These are phyloP conservation scores for Bombus superbus DNA, from an alignment of 1,140 invertebrate genomes.

Conservation along the genomic window DNA sequence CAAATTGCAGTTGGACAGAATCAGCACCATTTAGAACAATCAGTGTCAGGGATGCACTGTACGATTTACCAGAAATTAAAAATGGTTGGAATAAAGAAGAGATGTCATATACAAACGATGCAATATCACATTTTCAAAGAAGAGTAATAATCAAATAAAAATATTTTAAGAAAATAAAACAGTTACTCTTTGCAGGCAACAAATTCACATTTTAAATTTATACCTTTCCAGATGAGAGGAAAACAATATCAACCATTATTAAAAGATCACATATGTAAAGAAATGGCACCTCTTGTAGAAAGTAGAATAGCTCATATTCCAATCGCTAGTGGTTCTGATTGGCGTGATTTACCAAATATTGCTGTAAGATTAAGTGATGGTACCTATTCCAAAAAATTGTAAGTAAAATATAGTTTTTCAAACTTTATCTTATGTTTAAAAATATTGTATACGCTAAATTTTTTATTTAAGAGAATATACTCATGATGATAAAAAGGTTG, in stretches of 20 bases:
- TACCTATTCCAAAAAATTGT: conserved; percentile 86
- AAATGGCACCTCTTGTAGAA: conserved; percentile 91
- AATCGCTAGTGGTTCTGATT: conserved; percentile 90
- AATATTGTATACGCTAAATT: conserved; percentile 8
- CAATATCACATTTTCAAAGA: conserved; percentile 91
- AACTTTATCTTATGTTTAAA: not conserved
- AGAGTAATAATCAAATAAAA: conserved; percentile 77
- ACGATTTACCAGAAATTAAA: conserved; percentile 90
- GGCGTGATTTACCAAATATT: conserved; percentile 94
- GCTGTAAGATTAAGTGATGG: conserved; percentile 88
- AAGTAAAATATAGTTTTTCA: conserved; percentile 67
- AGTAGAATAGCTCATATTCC: conserved; percentile 92
- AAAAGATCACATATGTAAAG: conserved; percentile 93
- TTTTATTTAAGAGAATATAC: conserved; percentile 85
- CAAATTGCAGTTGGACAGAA: conserved; percentile 83
- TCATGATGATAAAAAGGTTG: conserved; percentile 89
- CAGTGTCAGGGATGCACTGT: conserved; percentile 92
- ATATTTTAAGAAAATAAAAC: conserved; percentile 3
- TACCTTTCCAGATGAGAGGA: conserved; percentile 84
- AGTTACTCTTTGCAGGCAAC: not conserved
- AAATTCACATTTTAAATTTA: conserved; percentile 6
- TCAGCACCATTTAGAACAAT: conserved; percentile 89
- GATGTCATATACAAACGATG: conserved; percentile 89
- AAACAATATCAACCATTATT: conserved; percentile 85
- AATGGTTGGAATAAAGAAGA: conserved; percentile 89